These are phyloP conservation scores for Electrophaes corylata DNA, from an alignment of 2,888 invertebrate species.

Conservation along the genomic window DNA sequence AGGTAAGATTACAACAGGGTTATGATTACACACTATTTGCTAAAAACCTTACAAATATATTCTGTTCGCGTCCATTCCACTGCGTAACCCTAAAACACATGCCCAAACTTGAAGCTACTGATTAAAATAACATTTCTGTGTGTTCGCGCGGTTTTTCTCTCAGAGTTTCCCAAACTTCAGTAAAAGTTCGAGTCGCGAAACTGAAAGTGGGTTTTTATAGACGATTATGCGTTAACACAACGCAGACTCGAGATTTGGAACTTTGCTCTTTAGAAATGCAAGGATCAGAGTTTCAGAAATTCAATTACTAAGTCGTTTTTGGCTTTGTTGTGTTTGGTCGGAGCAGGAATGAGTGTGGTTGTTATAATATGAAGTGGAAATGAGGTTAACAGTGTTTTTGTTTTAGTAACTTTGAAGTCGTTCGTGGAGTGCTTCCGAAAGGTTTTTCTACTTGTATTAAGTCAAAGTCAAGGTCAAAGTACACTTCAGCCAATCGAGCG, in stretches of 20 bases:
- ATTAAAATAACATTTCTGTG: constrained; percentile 66
- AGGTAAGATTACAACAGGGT: no score
- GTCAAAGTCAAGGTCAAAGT: no score
- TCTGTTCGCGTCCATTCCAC: neutral
- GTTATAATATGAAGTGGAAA: constrained; percentile 5
- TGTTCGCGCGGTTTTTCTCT: constrained; percentile 45
- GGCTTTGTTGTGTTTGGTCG: constrained; percentile 28
- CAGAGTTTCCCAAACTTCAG: constrained; percentile 35
- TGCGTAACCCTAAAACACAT: constrained; percentile 27
- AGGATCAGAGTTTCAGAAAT: constrained; percentile 41
- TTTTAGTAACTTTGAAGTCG: no score
- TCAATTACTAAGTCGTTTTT: constrained; percentile 40
- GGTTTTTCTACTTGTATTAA: no score
- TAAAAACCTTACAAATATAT: neutral
- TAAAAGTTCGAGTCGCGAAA: constrained; percentile 36
- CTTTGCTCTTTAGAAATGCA: constrained; percentile 44
- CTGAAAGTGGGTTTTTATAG: constrained; percentile 46
- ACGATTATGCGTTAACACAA: constrained; percentile 55
- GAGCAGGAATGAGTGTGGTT: constrained; percentile 10
- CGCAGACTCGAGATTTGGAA: constrained; percentile 46
- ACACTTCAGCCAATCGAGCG: no score
- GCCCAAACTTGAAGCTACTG: constrained; percentile 52
- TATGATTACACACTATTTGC: no score
- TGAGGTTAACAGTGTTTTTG: neutral
- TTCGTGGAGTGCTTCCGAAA: no score